Percentiles rank a stretch among this genome's conserved stretches.
Conservation (phyloP, 2,113 vertebrate genomes). For the Paraplagusia blochii region DNA sequence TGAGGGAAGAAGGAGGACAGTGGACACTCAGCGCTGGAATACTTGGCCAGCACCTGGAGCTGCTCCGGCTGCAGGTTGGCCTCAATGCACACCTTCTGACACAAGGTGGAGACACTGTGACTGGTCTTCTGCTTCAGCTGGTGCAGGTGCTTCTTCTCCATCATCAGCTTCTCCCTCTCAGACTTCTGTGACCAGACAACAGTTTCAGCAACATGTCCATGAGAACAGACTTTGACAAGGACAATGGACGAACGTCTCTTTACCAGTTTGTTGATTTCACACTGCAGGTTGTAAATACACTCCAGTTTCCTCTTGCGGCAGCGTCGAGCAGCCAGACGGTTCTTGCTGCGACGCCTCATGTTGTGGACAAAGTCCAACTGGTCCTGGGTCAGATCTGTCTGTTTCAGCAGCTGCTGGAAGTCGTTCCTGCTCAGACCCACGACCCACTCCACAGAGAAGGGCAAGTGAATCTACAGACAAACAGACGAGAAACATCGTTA, state of each 20-base stretch:
- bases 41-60: slow-evolving; percentile 89
- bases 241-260: slow-evolving; percentile 6
- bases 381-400: slow-evolving; percentile 83
- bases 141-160: slow-evolving; percentile 83
- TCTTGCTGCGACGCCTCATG: slow-evolving; percentile 91
- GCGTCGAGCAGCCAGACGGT: slow-evolving; percentile 91
- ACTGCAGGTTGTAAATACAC: slow-evolving; percentile 92
- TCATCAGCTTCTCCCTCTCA: slow-evolving; percentile 84
- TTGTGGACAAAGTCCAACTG: slow-evolving; percentile 93
- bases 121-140: slow-evolving; percentile 84
- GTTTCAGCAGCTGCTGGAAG: slow-evolving; percentile 92
- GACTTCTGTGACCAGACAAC: slow-evolving; percentile 74
- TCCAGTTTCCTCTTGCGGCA: slow-evolving; percentile 96
- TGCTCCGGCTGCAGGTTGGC: slow-evolving; percentile 87
- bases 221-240: neutral
- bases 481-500: neutral
- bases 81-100: slow-evolving; percentile 86
- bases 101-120: slow-evolving; percentile 85
- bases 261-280: slow-evolving; percentile 94
- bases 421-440: slow-evolving; percentile 88
- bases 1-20: slow-evolving; percentile 81
- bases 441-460: slow-evolving; percentile 86
- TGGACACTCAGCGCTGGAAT: slow-evolving; percentile 85
- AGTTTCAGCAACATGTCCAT: neutral
- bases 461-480: slow-evolving; percentile 83